phyloP scores from a whole-genome alignment of 2,797 vertebrate genomes.

The Ctenopoma multispine region DNA sequence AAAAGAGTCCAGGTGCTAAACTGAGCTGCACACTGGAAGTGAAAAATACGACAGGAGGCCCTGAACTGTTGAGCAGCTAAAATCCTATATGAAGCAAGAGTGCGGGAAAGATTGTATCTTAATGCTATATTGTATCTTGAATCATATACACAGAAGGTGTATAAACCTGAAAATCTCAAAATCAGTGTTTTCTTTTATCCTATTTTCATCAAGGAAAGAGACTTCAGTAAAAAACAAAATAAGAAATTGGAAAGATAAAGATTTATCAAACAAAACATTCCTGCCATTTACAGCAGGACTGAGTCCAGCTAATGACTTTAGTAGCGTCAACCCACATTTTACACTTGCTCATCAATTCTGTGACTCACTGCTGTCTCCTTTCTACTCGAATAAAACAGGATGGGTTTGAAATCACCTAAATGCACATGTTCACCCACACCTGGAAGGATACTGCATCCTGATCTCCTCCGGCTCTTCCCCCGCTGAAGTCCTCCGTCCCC shows the following conservation, averaged over 20 bases:
- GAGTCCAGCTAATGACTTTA: constrained; percentile 31
- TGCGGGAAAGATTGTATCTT: no score
- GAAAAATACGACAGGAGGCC: no score
- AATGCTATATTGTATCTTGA: no score
- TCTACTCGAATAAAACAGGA: background rate
- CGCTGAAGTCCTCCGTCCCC: constrained; percentile 84
- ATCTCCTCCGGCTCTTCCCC: constrained; percentile 79
- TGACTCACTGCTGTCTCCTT: constrained; percentile 39
- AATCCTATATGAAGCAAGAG: no score
- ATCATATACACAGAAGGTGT: no score
- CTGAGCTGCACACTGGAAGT: no score
- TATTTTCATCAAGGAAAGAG: no score
- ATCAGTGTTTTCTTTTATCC: no score
- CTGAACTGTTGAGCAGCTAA: no score
- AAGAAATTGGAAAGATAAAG: background rate
- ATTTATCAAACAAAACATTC: background rate
- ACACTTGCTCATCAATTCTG: constrained; percentile 40
- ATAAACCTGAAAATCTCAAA: no score
- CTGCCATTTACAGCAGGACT: constrained; percentile 32
- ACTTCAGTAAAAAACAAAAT: no score
- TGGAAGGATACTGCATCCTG: constrained; percentile 79
- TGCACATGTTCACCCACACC: constrained; percentile 17
- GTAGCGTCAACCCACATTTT: constrained; percentile 38
- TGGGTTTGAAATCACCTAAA: background rate
- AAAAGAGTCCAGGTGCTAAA: no score